Conservation (phyloP, 2,797 vertebrate genomes). For the Enoplosus armatus region DNA sequence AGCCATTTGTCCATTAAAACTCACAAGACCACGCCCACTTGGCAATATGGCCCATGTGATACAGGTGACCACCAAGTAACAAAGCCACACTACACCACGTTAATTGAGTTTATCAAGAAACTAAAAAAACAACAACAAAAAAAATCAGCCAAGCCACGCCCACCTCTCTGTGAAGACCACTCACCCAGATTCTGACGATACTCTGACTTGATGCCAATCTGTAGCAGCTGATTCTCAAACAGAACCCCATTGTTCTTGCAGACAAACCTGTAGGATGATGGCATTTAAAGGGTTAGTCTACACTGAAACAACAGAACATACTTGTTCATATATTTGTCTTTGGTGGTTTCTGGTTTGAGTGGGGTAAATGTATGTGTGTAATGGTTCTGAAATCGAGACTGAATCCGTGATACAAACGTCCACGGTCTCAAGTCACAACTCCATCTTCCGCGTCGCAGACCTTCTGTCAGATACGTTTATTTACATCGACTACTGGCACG, state of each 20-base stretch:
- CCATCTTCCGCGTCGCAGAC: too few relatives aligned
- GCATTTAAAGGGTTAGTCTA: neutral
- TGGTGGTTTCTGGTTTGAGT: neutral
- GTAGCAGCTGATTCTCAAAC: constrained; percentile 95
- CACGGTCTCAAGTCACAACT: too few relatives aligned
- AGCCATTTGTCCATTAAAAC: neutral
- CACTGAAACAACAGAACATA: neutral
- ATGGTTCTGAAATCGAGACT: too few relatives aligned
- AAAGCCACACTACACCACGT: neutral
- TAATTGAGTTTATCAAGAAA: neutral
- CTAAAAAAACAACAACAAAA: neutral
- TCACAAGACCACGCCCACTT: neutral
- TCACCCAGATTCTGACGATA: constrained; percentile 95
- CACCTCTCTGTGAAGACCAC: constrained; percentile 35
- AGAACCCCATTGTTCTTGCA: constrained; percentile 96
- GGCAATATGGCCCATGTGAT: neutral
- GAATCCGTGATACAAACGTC: too few relatives aligned
- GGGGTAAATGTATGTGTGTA: neutral
- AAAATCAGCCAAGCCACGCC: neutral
- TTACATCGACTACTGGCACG: too few relatives aligned
- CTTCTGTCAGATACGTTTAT: too few relatives aligned
- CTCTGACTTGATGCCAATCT: constrained; percentile 95
- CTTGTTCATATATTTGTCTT: too few relatives aligned
- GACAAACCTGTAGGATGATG: constrained; percentile 86
- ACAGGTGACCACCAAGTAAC: neutral